phyloP scores from a whole-genome alignment of 2,888 invertebrate genomes.

The Eucera pruinosa region DNA sequence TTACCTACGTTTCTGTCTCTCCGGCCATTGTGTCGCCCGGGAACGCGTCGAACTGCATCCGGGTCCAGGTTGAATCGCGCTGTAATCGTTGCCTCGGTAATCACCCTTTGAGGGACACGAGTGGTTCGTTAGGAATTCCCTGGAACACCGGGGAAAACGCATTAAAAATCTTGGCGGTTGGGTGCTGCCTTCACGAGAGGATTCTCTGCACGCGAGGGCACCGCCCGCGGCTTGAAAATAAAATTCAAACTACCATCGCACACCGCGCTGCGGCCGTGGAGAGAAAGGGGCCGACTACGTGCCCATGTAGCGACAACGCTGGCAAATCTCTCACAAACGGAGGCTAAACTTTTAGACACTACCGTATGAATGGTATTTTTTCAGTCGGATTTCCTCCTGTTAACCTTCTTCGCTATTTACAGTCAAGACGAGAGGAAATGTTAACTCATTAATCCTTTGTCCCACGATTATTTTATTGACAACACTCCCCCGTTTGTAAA shows the following conservation, averaged over 20 bases:
- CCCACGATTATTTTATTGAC: no score
- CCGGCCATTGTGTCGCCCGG: conserved; percentile 7
- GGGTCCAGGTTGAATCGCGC: conserved; percentile 8
- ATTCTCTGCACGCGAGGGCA: conserved; percentile 13
- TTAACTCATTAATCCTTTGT: no score
- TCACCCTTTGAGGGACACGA: conserved; percentile 48
- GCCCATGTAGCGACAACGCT: conserved; percentile 17
- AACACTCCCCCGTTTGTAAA: no score
- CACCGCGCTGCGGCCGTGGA: no score
- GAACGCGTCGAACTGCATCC: conserved; percentile 14
- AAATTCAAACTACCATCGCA: conserved; percentile 34
- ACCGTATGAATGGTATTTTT: no score
- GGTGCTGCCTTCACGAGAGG: not conserved
- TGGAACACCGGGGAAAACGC: conserved; percentile 23
- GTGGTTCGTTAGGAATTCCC: conserved; percentile 54
- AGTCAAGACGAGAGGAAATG: no score
- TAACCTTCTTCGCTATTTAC: no score
- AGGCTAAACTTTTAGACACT: not conserved
- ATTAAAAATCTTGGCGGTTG: conserved; percentile 40
- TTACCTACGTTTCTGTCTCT: conserved; percentile 5
- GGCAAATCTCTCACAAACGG: conserved; percentile 13
- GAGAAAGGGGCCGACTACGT: not conserved
- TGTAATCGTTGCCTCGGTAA: conserved; percentile 47
- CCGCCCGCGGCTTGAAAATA: conserved; percentile 32
- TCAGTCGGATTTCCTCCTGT: no score